phyloP scores from a whole-genome alignment of 1,140 invertebrate species.

The Helicoverpa zea region DNA sequence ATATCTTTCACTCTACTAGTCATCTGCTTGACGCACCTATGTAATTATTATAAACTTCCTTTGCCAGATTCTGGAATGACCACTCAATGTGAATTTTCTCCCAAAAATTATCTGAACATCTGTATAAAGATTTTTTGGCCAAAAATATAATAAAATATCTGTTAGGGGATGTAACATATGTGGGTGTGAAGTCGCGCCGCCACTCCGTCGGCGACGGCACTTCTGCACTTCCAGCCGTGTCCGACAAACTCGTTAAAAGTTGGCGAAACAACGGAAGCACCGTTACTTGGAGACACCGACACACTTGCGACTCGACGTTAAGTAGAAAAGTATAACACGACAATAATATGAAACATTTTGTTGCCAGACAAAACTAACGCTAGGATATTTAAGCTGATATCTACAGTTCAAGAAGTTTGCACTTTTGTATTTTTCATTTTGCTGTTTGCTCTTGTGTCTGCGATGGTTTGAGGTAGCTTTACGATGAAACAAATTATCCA shows the following conservation, averaged over 20 bases:
- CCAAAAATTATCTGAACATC: neutral
- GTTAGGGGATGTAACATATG: conserved; percentile 72
- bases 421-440: conserved; percentile 55
- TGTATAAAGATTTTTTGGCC: conserved; percentile 2
- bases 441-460: conserved; percentile 25
- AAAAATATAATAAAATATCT: conserved; percentile 44
- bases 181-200: conserved; percentile 61
- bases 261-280: conserved; percentile 82
- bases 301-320: conserved; percentile 80
- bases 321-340: conserved; percentile 84
- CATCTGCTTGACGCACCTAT: no score
- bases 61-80: no score
- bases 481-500: neutral
- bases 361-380: conserved; percentile 74
- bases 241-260: conserved; percentile 86
- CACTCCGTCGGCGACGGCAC: conserved; percentile 61
- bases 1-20: no score
- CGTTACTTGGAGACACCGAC: conserved; percentile 66
- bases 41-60: no score
- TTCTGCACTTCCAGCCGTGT: conserved; percentile 70
- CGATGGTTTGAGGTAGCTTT: conserved; percentile 12
- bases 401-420: conserved; percentile 55
- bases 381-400: conserved; percentile 75
- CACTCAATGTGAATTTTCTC: no score
- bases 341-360: conserved; percentile 85